Conservation (phyloP, 2,797 vertebrate genomes). For the Etheostoma nigrum region DNA sequence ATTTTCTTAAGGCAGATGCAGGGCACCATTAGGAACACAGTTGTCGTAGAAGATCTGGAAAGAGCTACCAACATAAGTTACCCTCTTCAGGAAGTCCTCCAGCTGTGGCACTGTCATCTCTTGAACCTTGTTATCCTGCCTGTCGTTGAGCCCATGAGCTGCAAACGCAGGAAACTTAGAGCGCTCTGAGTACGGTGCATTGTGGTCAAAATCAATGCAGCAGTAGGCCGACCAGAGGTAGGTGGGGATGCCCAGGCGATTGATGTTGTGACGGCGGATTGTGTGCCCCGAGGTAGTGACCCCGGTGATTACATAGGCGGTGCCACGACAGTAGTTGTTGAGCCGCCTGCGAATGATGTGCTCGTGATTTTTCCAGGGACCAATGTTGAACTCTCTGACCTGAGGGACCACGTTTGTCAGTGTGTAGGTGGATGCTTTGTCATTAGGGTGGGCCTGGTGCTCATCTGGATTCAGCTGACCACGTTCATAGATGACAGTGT, state of each 20-base stretch:
- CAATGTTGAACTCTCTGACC: slow-evolving; percentile 73
- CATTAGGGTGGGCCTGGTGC: slow-evolving; percentile 70
- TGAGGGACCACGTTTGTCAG: slow-evolving; percentile 82
- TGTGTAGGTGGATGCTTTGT: slow-evolving; percentile 83
- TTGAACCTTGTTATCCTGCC: slow-evolving; percentile 62
- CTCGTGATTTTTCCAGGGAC: slow-evolving; percentile 72
- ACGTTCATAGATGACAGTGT: slow-evolving; percentile 75
- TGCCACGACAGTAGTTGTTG: slow-evolving; percentile 82
- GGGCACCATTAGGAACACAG: slow-evolving; percentile 57
- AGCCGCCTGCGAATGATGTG: slow-evolving; percentile 74
- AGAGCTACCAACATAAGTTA: slow-evolving; percentile 73
- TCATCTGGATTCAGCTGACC: slow-evolving; percentile 82
- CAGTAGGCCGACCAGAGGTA: slow-evolving; percentile 83
- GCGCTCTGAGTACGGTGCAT: slow-evolving; percentile 74
- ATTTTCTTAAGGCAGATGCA: slow-evolving; percentile 10
- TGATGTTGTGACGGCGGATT: slow-evolving; percentile 74
- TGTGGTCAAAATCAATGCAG: slow-evolving; percentile 78
- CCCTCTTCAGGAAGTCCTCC: slow-evolving; percentile 78
- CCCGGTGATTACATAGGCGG: slow-evolving; percentile 74
- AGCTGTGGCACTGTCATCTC: slow-evolving; percentile 76
- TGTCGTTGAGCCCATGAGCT: slow-evolving; percentile 72
- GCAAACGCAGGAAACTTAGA: slow-evolving; percentile 80
- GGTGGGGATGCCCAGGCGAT: slow-evolving; percentile 79
- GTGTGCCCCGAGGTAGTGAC: slow-evolving; percentile 78
- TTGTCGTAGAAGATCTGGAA: slow-evolving; percentile 82